Conservation (phyloP, 2,113 vertebrate genomes). For the Bothrops jararaca region DNA sequence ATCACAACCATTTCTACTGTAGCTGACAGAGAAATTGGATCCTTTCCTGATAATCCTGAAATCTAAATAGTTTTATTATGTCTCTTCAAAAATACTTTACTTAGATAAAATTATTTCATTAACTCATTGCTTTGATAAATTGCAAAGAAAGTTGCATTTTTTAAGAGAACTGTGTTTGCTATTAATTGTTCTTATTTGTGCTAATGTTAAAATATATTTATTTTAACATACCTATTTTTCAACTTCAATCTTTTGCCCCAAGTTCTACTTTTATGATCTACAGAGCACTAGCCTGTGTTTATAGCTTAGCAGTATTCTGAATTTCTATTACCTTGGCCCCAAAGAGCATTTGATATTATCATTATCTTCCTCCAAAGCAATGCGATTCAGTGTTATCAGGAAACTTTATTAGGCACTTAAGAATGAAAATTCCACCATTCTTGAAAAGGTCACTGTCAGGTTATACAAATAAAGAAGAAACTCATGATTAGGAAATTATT, state of each 20-base stretch:
- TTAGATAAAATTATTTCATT: constrained; percentile 3
- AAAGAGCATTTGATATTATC: constrained; percentile 62
- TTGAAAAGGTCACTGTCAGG: constrained; percentile 55
- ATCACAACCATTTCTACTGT: neutral
- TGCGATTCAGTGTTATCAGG: constrained; percentile 45
- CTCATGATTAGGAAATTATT: constrained; percentile 9
- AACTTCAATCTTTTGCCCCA: constrained; percentile 24
- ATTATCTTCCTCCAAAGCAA: constrained; percentile 46
- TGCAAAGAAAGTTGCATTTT: neutral
- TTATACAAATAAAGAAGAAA: constrained; percentile 36
- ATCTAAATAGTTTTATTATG: neutral
- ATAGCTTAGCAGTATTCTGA: constrained; percentile 55
- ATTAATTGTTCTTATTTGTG: constrained; percentile 13
- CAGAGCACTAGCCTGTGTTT: constrained; percentile 46
- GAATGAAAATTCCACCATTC: constrained; percentile 44
- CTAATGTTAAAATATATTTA: constrained; percentile 50
- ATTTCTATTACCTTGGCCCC: constrained; percentile 47
- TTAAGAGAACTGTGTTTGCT: neutral
- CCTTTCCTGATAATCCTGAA: neutral
- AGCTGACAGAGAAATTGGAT: neutral
- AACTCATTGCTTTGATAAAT: neutral
- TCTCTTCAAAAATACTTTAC: neutral
- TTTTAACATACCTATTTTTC: constrained; percentile 51
- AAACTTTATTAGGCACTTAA: constrained; percentile 47
- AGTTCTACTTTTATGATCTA: neutral